Evolutionary conservation across 2,113 vertebrate genomes (phyloP), one percentile per base, ranked within the genome.

Genomic region (Podarcis cretensis): DNA sequence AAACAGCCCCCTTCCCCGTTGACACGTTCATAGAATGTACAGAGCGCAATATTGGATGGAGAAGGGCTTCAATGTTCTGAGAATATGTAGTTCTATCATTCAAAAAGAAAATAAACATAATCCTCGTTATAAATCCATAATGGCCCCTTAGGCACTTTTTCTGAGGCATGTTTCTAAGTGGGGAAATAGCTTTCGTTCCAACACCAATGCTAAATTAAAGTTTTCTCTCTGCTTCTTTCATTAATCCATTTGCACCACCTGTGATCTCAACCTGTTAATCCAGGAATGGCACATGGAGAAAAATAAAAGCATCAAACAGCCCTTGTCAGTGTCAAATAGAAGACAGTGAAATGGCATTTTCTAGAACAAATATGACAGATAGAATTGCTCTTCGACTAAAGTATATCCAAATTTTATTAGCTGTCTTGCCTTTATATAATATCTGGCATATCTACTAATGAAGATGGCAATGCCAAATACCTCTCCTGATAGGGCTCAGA

Each of bases 331-430:
- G 76, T 8, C 89, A 95, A 89, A 78, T 82, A 87, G 85, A 92
- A 91, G 27, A 66, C 74, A 86, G 88, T 14, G 83, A 66, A 63
- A 16, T 85, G 84, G 79, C 85, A 81, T 37, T 87, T 84, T 14
- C 14, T 79, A 71, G 91, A 85, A 89, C 81, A 90, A 90, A 89
- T 86, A 89, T 78, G 86, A 85, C 76, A 0, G 79, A 93, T 91
- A 93, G 94, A 83, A n/a, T 85, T 84, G 66, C 91, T 92, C 95
- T 94, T 95, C 94, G 95, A 77, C 94, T 94, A 89, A 94, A 57
- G 68, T 91, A 71, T 89, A 95, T 92, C 93, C 92, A 93, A 92
- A 90, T 89, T 93, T 82, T 68, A 94, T 95, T 90, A 94, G 23
- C 30, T 66, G 84, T 90, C 76, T 91, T 35, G 4, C 27, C n/a